Percentiles rank a stretch among this genome's conserved stretches.
Evolutionary conservation across 2,888 invertebrate species (phyloP).

Genomic region (Epistrophe grossulariae): DNA sequence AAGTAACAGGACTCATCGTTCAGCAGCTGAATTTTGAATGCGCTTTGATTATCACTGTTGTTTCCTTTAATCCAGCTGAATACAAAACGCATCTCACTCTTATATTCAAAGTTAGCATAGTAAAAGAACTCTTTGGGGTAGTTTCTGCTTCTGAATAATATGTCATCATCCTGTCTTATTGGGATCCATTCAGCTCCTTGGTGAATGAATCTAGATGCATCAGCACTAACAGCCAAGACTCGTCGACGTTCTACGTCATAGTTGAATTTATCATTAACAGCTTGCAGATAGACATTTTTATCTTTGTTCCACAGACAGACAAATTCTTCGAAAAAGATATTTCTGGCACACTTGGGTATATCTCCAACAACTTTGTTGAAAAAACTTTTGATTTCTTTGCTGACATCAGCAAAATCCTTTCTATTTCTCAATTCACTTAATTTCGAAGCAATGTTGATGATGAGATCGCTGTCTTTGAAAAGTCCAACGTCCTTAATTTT

Average conservation of each 20-base stretch:
- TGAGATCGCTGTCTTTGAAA: neutral
- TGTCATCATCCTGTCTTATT: neutral
- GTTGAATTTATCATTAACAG: neutral
- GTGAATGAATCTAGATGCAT: neutral
- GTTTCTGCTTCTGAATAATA: constrained; percentile 14
- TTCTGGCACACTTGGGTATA: constrained; percentile 47
- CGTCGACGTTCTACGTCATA: constrained; percentile 25
- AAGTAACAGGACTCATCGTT: neutral
- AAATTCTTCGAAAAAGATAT: constrained; percentile 30
- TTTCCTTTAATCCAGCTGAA: constrained; percentile 11
- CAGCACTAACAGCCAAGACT: neutral
- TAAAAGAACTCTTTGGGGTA: constrained; percentile 37
- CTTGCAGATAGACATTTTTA: neutral
- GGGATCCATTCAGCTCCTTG: constrained; percentile 11
- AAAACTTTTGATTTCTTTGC: neutral
- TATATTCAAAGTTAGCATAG: constrained; percentile 10
- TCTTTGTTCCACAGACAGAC: constrained; percentile 55
- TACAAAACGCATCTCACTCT: neutral
- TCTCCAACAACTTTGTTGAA: constrained; percentile 23
- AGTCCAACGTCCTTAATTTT: neutral
- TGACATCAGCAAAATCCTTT: neutral
- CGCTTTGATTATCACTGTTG: constrained; percentile 9
- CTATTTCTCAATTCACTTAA: neutral
- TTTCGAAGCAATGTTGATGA: constrained; percentile 22
- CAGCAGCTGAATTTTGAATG: constrained; percentile 17